These are phyloP conservation scores for Rhinopomastus cyanomelas DNA, from an alignment of 2,113 vertebrate genomes.

Conservation along the genomic window DNA sequence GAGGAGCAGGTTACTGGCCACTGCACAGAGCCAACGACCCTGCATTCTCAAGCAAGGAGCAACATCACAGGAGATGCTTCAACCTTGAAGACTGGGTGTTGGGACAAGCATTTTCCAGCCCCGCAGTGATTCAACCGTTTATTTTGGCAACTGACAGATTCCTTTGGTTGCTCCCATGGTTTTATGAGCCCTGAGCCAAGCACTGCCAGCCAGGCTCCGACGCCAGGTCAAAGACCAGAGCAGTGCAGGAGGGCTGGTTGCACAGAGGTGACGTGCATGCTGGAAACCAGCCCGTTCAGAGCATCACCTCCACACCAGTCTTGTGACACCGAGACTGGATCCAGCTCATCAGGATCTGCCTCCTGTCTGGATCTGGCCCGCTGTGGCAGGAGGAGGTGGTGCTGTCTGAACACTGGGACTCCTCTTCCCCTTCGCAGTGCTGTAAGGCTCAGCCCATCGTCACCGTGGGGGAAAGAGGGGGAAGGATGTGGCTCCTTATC, in stretches of 20 bases:
- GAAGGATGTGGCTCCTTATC: constrained; percentile 32
- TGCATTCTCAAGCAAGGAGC: accelerated
- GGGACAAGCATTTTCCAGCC: background rate
- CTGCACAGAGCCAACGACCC: accelerated
- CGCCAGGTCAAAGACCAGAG: background rate
- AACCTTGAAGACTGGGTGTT: accelerated
- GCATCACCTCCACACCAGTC: background rate
- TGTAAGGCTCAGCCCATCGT: background rate
- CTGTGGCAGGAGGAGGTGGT: background rate
- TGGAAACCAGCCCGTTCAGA: background rate
- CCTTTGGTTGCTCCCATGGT: background rate
- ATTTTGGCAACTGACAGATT: constrained; percentile 21
- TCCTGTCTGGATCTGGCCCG: background rate
- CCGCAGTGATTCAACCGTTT: background rate
- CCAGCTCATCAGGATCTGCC: background rate
- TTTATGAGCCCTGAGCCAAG: background rate
- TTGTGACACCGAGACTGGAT: accelerated
- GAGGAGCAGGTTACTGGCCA: background rate
- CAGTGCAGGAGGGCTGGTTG: accelerated
- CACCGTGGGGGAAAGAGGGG: accelerated
- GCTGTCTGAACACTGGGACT: accelerated
- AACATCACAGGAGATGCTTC: background rate
- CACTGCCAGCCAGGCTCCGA: background rate
- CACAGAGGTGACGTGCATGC: accelerated
- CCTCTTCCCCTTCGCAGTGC: background rate